Evolutionary conservation across 1,140 invertebrate species (phyloP).

Genomic region (Copidosoma floridanum): DNA sequence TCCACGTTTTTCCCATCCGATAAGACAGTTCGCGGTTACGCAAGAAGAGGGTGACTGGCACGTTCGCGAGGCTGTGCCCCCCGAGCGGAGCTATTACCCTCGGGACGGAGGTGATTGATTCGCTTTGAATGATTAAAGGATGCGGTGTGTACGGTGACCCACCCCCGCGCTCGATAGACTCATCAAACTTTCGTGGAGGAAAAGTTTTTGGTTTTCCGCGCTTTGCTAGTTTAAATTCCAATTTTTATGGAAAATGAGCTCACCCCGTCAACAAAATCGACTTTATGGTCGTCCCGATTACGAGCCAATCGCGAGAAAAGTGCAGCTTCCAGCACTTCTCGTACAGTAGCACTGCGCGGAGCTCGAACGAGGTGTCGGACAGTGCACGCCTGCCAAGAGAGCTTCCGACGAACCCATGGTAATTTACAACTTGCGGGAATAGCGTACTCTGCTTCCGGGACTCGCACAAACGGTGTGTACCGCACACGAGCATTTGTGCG

Average conservation of each 20-base stretch:
- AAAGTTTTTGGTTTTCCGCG: constrained; percentile 29
- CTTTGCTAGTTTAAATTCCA: constrained; percentile 15
- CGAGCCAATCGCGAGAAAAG: no score
- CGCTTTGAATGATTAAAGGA: constrained; percentile 58
- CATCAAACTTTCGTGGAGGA: constrained; percentile 51
- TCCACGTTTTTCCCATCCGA: no score
- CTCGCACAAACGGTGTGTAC: no score
- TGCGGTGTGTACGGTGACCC: constrained; percentile 27
- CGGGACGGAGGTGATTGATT: constrained; percentile 59
- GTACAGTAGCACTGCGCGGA: neutral
- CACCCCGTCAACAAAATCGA: no score
- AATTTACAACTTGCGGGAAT: constrained; percentile 43
- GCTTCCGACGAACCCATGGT: constrained; percentile 33
- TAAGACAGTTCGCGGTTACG: constrained; percentile 3
- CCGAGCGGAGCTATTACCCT: no score
- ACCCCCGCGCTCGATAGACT: constrained; percentile 50
- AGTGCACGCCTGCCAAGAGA: no score
- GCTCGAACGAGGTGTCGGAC: neutral
- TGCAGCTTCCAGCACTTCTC: no score
- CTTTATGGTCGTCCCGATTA: no score
- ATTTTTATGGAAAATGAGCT: constrained; percentile 20
- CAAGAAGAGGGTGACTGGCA: constrained; percentile 54
- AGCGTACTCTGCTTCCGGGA: constrained; percentile 40
- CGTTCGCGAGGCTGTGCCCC: constrained; percentile 43
- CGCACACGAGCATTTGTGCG: no score